Conservation (phyloP, 2,113 vertebrate genomes). For the Cryptomyrus ogoouensis region DNA sequence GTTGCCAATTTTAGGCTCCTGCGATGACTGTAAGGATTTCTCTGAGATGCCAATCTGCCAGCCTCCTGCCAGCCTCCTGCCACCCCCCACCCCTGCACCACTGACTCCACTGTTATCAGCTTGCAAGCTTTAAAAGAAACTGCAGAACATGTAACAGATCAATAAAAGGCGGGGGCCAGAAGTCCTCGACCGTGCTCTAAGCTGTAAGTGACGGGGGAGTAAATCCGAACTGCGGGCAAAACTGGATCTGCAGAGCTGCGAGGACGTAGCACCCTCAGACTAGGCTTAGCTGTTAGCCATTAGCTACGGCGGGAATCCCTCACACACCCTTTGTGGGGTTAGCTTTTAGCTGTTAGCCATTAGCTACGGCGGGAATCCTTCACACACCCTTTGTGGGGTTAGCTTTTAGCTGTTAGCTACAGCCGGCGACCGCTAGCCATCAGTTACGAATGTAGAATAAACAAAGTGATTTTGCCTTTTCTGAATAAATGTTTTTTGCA, state of each 20-base stretch:
- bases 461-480: not conserved
- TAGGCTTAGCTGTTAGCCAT: not conserved
- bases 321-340: not conserved
- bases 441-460: not conserved
- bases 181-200: not conserved
- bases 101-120: not conserved
- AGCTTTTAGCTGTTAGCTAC: not conserved
- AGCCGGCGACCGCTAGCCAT: not conserved
- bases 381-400: not conserved
- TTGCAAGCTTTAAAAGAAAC: constrained; percentile 7
- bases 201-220: constrained; percentile 11
- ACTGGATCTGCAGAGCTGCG: not conserved
- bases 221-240: constrained; percentile 16
- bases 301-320: not conserved
- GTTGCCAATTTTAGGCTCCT: not conserved
- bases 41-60: not conserved
- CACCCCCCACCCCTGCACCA: not conserved
- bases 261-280: not conserved
- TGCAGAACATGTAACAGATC: constrained; percentile 3
- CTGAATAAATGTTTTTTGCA: not conserved
- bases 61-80: not conserved
- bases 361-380: not conserved
- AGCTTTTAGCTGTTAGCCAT: not conserved
- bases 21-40: not conserved
- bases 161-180: constrained; percentile 10